These are phyloP conservation scores for Rotaria macrura DNA, from an alignment of 2,888 invertebrate genomes.

Conservation along the genomic window DNA sequence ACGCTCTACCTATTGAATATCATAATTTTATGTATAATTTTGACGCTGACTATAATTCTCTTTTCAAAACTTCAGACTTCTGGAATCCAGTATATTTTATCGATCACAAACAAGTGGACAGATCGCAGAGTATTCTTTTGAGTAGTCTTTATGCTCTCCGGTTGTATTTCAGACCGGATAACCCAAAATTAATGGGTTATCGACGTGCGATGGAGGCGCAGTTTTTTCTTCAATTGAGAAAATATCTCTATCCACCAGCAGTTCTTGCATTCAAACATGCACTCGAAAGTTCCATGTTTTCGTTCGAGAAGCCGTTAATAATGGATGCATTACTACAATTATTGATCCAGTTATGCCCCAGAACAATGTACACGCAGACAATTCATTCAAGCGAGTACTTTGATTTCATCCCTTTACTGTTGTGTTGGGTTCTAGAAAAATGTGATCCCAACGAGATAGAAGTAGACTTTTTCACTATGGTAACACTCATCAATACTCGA, in stretches of 20 bases:
- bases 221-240: not conserved
- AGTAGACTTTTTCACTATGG: not conserved
- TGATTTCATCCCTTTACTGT: not conserved
- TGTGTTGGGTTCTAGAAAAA: not conserved
- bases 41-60: not conserved
- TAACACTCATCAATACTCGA: not conserved
- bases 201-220: not conserved
- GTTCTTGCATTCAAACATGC: not conserved
- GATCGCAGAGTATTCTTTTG: not conserved
- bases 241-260: not conserved
- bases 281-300: not conserved
- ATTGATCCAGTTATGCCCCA: not conserved
- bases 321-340: not conserved
- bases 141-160: not conserved
- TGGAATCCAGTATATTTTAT: not conserved
- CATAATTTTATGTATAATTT: not conserved
- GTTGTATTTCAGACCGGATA: not conserved
- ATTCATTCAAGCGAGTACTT: not conserved
- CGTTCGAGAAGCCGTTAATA: not conserved
- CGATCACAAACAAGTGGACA: not conserved
- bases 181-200: not conserved
- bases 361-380: too few species aligned
- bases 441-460: not conserved
- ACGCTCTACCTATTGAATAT: not conserved
- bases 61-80: not conserved